A percentile compares a stretch with the other conserved stretches of the same genome.
These are phyloP conservation scores for Halocaridina rubra DNA, from an alignment of 2,888 invertebrate species.

Conservation along the genomic window DNA sequence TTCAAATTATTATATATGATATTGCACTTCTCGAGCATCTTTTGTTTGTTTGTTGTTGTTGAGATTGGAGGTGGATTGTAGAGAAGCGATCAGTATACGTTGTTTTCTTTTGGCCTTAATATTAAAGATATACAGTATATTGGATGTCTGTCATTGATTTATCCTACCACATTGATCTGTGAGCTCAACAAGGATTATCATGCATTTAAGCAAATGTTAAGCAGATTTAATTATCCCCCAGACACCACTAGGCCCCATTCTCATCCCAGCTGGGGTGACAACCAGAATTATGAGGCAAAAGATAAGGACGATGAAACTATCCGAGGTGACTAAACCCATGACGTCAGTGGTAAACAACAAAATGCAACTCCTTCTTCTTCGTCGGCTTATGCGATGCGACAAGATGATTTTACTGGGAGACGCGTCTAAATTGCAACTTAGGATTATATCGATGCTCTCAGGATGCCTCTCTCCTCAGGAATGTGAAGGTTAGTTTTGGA, in stretches of 20 bases:
- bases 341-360: not conserved
- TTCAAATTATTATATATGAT: no score
- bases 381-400: slow-evolving; percentile 17
- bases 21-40: no score
- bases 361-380: slow-evolving; percentile 39
- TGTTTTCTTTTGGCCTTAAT: no score
- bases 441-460: slow-evolving; percentile 30
- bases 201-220: no score
- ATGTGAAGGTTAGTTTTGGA: slow-evolving; percentile 19
- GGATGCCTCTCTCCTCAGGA: slow-evolving; percentile 26
- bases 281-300: slow-evolving; percentile 34
- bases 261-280: slow-evolving; percentile 45
- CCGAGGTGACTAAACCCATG: slow-evolving; percentile 54
- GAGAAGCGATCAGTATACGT: no score
- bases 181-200: no score
- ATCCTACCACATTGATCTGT: no score
- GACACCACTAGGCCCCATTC: slow-evolving; percentile 25
- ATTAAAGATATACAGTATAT: no score
- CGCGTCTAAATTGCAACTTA: slow-evolving; percentile 25
- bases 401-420: slow-evolving; percentile 13
- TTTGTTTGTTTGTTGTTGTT: no score
- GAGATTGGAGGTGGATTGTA: no score
- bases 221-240: no score
- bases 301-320: slow-evolving; percentile 47
- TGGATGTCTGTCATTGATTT: no score